Base-by-base conservation (phyloP, 2,113 vertebrate genomes). In the Pogonocichla stellata region DNA sequence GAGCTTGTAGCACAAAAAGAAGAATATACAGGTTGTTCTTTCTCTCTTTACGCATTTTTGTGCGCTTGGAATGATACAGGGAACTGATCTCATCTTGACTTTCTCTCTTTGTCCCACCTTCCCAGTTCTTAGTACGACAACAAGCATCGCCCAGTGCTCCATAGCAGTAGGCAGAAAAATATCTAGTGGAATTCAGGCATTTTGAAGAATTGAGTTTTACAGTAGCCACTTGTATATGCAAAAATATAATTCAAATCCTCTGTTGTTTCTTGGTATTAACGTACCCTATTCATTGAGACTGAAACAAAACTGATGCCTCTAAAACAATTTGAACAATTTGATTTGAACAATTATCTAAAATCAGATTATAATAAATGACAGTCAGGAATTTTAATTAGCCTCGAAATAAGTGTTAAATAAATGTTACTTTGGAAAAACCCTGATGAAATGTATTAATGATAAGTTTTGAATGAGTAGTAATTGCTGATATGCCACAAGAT, bases 391-490 rank as follows among this genome's bases (percentile, higher is more conserved):
- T 97, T 98, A 95, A 97, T 98, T 97, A 98, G 97, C 94, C 90
- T 98, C 96, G 97, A 96, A 97, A 97, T 97, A 97, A 97, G 92
- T 95, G 79, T 97, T 97, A 94, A 97, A 97, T 97, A 97, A 98
- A 93, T 95, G 89, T 97, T 97, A 93, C 95, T 97, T 97, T 96
- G 62, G 78, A 77, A 96, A 95, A 95, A 92, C 80, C 79, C 89
- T 88, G 91, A 38, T 93, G 89, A 97, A 97, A 97, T 95, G 82
- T 86, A 95, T 97, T 98, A 97, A 96, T 97, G 94, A 96, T 96
- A 97, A 97, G 95, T 96, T 95, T 47, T 95, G 92, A 96, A 97
- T 90, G 92, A 92, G 87, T 96, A 95, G 94, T 97, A 97, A 98
- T 98, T 97, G 93, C 95, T 97, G 88, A 56, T 85, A 89, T 86